Evolutionary conservation across 2,113 vertebrate genomes (phyloP).

Genomic region (Okapia johnstoni): DNA sequence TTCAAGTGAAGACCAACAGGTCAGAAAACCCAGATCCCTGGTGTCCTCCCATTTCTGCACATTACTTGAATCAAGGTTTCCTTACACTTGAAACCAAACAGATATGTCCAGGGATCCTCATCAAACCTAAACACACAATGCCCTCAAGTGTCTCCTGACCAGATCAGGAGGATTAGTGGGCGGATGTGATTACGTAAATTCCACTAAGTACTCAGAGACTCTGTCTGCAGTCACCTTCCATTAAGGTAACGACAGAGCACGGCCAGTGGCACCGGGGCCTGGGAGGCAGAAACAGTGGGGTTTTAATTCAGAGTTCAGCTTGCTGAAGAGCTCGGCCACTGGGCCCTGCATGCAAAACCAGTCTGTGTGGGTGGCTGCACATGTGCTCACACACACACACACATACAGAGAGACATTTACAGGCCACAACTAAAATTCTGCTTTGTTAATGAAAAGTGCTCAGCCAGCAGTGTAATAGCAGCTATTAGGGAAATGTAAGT

Average conservation of each 20-base stretch:
- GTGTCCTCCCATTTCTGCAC: neutral
- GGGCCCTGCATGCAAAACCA: neutral
- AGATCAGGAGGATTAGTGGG: neutral
- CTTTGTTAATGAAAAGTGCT: slow-evolving; percentile 6
- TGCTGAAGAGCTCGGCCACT: neutral
- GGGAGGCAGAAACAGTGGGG: neutral
- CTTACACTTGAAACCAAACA: neutral
- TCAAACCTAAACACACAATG: neutral
- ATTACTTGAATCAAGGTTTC: neutral
- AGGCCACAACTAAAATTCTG: neutral
- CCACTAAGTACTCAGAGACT: neutral
- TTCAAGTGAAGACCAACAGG: neutral
- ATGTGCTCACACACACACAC: too few relatives aligned
- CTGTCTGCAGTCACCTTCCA: neutral
- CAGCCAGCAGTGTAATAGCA: neutral
- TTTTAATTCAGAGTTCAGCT: neutral
- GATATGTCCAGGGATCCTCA: neutral
- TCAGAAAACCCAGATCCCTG: neutral
- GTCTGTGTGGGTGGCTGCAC: fast-evolving
- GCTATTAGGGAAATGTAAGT: neutral
- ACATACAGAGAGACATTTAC: fast-evolving
- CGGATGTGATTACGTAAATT: slow-evolving; percentile 4
- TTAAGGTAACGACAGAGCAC: neutral
- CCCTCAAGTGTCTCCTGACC: neutral
- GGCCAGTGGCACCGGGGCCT: neutral